phyloP scores from a whole-genome alignment of 2,113 vertebrate genomes.

The Noturus placidus region DNA sequence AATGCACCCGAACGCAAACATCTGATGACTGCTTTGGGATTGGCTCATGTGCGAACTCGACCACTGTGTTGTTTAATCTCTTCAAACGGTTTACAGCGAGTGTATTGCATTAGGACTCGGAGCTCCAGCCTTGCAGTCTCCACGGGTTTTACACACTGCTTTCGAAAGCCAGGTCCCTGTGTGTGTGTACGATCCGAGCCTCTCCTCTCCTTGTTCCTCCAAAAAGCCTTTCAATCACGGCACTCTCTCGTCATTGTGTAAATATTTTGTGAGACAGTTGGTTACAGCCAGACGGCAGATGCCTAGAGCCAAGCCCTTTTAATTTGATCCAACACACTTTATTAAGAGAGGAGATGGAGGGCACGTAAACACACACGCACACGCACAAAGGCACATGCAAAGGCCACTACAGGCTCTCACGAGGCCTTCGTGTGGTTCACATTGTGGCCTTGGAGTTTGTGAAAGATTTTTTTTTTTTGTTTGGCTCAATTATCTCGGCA shows the following conservation, averaged over 20 bases:
- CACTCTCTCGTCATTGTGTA: conserved; percentile 72
- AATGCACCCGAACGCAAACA: neutral
- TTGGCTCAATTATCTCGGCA: conserved; percentile 73
- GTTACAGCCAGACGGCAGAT: conserved; percentile 66
- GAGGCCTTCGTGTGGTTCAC: conserved; percentile 57
- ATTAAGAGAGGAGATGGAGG: conserved; percentile 63
- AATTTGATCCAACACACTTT: conserved; percentile 63
- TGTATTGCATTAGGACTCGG: neutral
- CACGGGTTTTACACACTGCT: conserved; percentile 70
- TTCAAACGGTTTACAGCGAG: neutral
- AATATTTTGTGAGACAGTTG: conserved; percentile 85
- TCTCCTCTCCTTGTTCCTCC: conserved; percentile 65
- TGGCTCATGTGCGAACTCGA: neutral
- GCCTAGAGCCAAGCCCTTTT: conserved; percentile 61
- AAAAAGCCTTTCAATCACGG: conserved; percentile 77
- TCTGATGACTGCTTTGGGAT: neutral
- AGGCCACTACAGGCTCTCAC: conserved; percentile 21
- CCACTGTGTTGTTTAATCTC: conserved; percentile 15
- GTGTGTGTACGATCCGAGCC: conserved; percentile 65
- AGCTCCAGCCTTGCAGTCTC: neutral
- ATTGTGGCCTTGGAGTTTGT: conserved; percentile 70
- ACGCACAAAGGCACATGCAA: conserved; percentile 22
- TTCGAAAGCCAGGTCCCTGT: conserved; percentile 62
- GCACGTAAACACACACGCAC: conserved; percentile 22
- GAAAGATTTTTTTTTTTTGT: conserved; percentile 68